Percentiles rank a stretch among this genome's conserved stretches.
Evolutionary conservation across 2,888 invertebrate species (phyloP).

Genomic region (Bombyx huttoni): DNA sequence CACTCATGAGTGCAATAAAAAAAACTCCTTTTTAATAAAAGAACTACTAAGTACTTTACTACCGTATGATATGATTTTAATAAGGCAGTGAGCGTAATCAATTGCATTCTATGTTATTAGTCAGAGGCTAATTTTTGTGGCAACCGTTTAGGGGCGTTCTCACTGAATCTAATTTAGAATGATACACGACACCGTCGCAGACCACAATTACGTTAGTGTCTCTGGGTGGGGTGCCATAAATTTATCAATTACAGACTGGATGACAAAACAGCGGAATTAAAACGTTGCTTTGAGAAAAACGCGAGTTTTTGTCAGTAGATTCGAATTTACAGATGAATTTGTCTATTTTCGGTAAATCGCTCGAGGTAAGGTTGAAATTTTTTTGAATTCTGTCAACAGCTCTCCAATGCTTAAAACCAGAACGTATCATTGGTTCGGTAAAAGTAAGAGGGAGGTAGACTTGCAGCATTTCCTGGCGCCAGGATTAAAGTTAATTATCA

Average conservation of each 20-base stretch:
- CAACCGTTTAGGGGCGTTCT: conserved; percentile 15
- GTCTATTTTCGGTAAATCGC: too few relatives aligned
- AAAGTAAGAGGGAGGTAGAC: too few relatives aligned
- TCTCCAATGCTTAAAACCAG: too few relatives aligned
- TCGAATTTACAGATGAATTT: too few relatives aligned
- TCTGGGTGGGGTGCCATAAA: conserved; percentile 60
- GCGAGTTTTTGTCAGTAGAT: not conserved
- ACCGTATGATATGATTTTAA: not conserved
- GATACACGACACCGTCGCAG: conserved; percentile 53
- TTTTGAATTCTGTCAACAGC: too few relatives aligned
- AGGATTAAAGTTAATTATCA: too few relatives aligned
- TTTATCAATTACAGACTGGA: conserved; percentile 62
- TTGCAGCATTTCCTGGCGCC: too few relatives aligned
- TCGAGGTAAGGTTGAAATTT: too few relatives aligned
- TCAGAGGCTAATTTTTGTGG: not conserved
- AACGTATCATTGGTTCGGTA: too few relatives aligned
- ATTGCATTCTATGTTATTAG: not conserved
- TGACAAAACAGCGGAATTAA: conserved; percentile 44
- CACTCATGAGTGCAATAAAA: too few relatives aligned
- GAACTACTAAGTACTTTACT: too few relatives aligned
- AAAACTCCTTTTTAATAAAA: too few relatives aligned
- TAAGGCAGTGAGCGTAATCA: not conserved
- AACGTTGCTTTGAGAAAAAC: conserved; percentile 24
- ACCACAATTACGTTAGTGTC: conserved; percentile 53
- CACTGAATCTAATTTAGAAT: conserved; percentile 64